Evolutionary conservation across 1,140 invertebrate species (phyloP), one percentile per base, ranked within the genome.

Genomic region (Lordiphosa collinella): DNA sequence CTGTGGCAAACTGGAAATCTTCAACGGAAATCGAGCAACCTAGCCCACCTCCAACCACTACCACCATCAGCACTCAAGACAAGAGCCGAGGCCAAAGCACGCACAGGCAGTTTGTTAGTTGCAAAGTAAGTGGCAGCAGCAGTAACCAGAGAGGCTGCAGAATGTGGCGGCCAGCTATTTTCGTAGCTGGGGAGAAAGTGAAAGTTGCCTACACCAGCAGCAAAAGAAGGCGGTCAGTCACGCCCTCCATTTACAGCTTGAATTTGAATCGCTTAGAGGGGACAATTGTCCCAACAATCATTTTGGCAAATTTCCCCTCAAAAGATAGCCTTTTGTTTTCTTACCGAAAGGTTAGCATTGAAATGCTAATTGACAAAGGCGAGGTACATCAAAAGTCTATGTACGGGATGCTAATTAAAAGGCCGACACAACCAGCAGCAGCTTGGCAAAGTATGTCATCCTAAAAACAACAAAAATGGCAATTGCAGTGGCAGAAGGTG

Each of bases 101-200:
- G 63, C 63, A 67, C 63, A 51, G 53, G 18, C 63, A 12, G 46
- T 47, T 66, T 18, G 63, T 66, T 51, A 66, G 63, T 34, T 44
- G 2, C 10, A 29, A 11, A 40, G 11, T 13, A 35, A 61, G 29
- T 22, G 29, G 47, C 60, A 59, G 34, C 7, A 43, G 34, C 22
- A 9, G 47, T 59, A 54, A 34, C 38, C 34, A n/a, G 14, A 50
- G 22, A 46, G 34, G 32, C 41, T 35, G 40, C 43, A 40, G 31
- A 40, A 60, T 48, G 59, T 56, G 63, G 46, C 56, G 40, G 44
- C 14, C 41, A 48, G 55, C 64, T 68, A 68, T 68, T 67, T 68
- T 68, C 68, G 48, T 60, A 59, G 68, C 47, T 68, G 36, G n/a
- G 37, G 63, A 68, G 65, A 80, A 80, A 80, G 76, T 82, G 76